Percentiles rank a stretch among this genome's conserved stretches.
Evolutionary conservation across 2,113 vertebrate genomes (phyloP).

Genomic region (Scalopus aquaticus): DNA sequence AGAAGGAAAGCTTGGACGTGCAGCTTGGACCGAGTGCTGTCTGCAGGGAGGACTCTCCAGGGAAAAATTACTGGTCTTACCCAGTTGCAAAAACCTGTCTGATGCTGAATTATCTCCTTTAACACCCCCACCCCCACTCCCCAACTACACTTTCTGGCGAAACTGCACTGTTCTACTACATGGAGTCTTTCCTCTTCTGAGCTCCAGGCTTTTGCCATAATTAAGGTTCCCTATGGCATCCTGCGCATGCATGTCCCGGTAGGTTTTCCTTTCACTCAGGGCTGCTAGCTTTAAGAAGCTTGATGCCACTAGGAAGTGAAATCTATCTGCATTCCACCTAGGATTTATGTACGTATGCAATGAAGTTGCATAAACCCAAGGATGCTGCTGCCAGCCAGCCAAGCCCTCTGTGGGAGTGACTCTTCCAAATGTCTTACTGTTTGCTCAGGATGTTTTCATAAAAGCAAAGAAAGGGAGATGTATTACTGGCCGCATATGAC

Average conservation of each 20-base stretch:
- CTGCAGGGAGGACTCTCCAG: not conserved
- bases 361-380: not conserved
- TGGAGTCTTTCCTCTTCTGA: constrained; percentile 32
- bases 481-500: not conserved
- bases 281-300: constrained; percentile 25
- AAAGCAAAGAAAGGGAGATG: not conserved
- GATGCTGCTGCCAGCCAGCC: not conserved
- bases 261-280: not conserved
- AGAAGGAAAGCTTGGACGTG: not conserved
- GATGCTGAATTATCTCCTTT: not conserved
- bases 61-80: not conserved
- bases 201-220: not conserved
- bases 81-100: not conserved
- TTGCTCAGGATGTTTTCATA: not conserved
- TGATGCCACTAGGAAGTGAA: not conserved
- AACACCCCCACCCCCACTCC: not conserved
- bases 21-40: not conserved
- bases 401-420: not conserved
- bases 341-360: not conserved
- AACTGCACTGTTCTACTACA: not conserved
- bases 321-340: not conserved
- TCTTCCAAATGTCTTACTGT: not conserved
- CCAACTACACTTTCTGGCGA: not conserved
- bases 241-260: not conserved
- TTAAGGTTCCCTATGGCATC: not conserved